Evolutionary conservation across 2,888 invertebrate species (phyloP).

Genomic region (Syrista parreyssii): DNA sequence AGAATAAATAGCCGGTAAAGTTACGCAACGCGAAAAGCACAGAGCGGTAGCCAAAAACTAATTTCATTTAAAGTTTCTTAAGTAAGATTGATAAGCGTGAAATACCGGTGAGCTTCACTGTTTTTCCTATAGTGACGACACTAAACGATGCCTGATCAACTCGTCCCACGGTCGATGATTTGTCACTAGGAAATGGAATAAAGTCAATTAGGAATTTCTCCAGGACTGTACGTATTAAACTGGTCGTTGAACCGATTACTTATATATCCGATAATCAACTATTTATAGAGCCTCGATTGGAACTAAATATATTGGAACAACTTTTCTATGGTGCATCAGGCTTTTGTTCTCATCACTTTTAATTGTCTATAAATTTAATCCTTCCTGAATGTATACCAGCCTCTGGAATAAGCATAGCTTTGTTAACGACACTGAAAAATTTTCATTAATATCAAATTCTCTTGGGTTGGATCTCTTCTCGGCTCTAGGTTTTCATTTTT

Average conservation of each 20-base stretch:
- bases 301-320: no score
- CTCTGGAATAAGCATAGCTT: neutral
- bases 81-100: slow-evolving; percentile 48
- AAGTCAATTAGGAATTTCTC: neutral
- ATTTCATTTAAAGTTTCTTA: slow-evolving; percentile 53
- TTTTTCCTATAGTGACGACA: neutral
- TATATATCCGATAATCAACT: no score
- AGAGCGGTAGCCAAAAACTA: slow-evolving; percentile 42
- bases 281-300: no score
- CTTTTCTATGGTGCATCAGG: no score
- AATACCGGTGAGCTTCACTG: slow-evolving; percentile 15
- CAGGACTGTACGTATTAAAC: no score
- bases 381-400: no score
- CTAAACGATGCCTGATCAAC: neutral
- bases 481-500: neutral
- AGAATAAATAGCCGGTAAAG: neutral
- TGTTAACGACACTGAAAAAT: neutral
- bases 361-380: no score
- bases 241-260: no score
- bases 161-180: neutral
- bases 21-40: slow-evolving; percentile 19
- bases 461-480: neutral
- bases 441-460: neutral
- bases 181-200: neutral
- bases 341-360: no score